Conservation (phyloP, 1,140 invertebrate species). For the Meloidogyne floridensis region DNA sequence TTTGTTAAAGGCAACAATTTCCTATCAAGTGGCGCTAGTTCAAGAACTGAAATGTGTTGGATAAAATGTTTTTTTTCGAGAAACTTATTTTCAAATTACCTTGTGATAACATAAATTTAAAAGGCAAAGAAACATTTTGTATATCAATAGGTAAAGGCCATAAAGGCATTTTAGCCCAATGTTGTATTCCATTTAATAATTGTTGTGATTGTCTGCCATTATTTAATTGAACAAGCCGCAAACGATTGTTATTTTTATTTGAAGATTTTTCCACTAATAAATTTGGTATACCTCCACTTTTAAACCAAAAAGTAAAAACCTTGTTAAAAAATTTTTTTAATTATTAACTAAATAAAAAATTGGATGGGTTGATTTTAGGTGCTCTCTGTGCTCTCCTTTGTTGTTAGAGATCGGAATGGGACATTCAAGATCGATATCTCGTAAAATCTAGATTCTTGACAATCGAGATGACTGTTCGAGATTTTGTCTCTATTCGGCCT, state of each 20-base stretch:
- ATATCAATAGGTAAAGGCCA: conserved; percentile 50
- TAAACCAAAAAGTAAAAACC: conserved; percentile 55
- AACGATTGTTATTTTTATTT: conserved; percentile 26
- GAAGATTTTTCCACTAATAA: conserved; percentile 42
- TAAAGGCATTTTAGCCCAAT: conserved; percentile 38
- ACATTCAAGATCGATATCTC: too few species aligned
- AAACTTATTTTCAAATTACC: conserved; percentile 20
- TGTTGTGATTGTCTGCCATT: conserved; percentile 34
- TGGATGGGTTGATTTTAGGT: too few species aligned
- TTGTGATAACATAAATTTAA: conserved; percentile 48
- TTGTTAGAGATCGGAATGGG: too few species aligned
- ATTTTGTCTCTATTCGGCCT: too few species aligned
- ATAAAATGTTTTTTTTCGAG: too few species aligned
- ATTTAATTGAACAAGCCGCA: conserved; percentile 43
- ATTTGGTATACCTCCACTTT: conserved; percentile 49
- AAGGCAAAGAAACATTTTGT: conserved; percentile 44
- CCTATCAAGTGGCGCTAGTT: conserved; percentile 35
- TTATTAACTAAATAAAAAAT: too few species aligned
- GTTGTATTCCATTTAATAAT: neutral
- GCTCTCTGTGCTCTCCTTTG: too few species aligned
- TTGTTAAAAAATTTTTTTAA: conserved; percentile 2
- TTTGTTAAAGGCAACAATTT: conserved; percentile 39
- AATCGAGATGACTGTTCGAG: too few species aligned
- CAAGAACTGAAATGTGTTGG: conserved; percentile 31
- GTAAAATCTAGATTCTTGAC: too few species aligned